Evolutionary conservation across 2,113 vertebrate species (phyloP), one percentile per base, ranked within the genome.

Genomic region (Crotophaga sulcirostris): DNA sequence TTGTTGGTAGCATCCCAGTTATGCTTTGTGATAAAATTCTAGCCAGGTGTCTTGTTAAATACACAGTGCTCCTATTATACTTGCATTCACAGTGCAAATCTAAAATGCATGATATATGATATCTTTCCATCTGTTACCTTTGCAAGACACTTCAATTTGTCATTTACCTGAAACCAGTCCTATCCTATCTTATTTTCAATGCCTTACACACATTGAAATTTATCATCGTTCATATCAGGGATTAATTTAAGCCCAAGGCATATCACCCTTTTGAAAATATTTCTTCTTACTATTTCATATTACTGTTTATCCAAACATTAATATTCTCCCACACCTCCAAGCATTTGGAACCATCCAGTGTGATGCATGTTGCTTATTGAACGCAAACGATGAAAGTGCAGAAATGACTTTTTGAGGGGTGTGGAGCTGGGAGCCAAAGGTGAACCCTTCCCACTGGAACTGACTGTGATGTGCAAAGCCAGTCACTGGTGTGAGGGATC

Each of bases 401-500:
- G 83, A 58, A 66, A 38, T 25, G n/a, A 31, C 26, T 54, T 6
- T 33, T 16, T 1, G 0, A 49, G 21, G 38, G 25, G 7, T 8
- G 5, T 13, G 17, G 49, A 42, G 24, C 58, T 49, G 34, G 59
- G 13, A 42, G 4, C 25, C 17, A 13, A 64, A 29, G 29, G 19
- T 60, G 25, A 29, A 33, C 34, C 44, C 33, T 8, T 52, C 26
- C 38, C 47, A 33, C 0, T 0, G 6, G 21, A 14, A 3, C 25
- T 87, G 54, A 10, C 18, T 52, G 31, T 10, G 34, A 26, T 1
- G 3, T 51, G 17, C 24, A 69, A 58, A 47, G 11, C 8, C 2
- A 2, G 16, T 15, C 6, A 1, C 24, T 47, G 26, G 3, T 29
- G 26, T 84, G 28, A 29, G 44, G 18, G 33, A 11, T 55, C 44